Evolutionary conservation across 2,888 invertebrate species (phyloP).

Genomic region (Drosophila infuscata): DNA sequence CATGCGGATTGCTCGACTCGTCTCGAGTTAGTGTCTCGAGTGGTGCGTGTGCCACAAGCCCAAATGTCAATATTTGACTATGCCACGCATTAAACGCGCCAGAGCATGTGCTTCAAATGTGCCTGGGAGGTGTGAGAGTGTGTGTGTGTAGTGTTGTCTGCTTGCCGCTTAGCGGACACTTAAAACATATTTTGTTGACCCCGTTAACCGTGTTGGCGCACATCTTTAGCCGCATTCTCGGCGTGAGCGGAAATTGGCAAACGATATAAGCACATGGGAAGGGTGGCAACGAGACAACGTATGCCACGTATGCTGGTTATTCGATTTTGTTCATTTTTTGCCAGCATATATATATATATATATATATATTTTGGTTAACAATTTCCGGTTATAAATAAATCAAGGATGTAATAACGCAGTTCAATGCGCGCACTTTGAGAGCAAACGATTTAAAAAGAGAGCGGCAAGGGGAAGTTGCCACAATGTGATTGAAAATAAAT

Average conservation of each 20-base stretch:
- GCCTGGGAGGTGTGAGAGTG: conserved; percentile 2
- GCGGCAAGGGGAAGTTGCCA: conserved; percentile 6
- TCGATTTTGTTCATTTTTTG: conserved; percentile 58
- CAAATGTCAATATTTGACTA: conserved; percentile 79
- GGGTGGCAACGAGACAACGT: conserved; percentile 32
- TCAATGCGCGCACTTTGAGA: conserved; percentile 60
- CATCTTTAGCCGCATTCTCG: conserved; percentile 55
- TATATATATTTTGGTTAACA: conserved; percentile 68
- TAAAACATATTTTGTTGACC: conserved; percentile 46
- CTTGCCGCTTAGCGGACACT: conserved; percentile 47
- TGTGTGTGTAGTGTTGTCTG: conserved; percentile 20
- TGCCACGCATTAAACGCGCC: conserved; percentile 65
- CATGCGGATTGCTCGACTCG: conserved; percentile 42
- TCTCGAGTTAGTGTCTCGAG: conserved; percentile 56
- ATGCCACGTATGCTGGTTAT: conserved; percentile 62
- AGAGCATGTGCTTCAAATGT: conserved; percentile 57
- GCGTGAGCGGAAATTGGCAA: conserved; percentile 77
- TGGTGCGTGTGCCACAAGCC: conserved; percentile 75
- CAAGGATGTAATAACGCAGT: conserved; percentile 81
- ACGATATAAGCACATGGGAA: conserved; percentile 61
- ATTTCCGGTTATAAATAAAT: conserved; percentile 80
- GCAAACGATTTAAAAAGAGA: not conserved
- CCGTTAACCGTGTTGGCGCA: conserved; percentile 21
- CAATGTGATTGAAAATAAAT: conserved; percentile 67
- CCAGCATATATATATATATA: conserved; percentile 8